Conservation (phyloP, 2,113 vertebrate genomes). For the Octodon degus region DNA sequence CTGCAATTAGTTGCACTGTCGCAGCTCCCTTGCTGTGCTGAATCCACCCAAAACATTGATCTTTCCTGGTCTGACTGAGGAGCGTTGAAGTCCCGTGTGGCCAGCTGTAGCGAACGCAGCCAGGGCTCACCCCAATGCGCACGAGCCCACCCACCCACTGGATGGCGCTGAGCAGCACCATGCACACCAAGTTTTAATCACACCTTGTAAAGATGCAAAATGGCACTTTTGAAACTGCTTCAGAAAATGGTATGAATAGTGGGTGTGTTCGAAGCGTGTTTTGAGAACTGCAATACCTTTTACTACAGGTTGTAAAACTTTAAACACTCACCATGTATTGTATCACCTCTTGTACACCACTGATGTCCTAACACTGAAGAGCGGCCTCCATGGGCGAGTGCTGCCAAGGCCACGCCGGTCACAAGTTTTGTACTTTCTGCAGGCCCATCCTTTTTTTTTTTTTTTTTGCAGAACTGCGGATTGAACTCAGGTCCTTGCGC, state of each 20-base stretch:
- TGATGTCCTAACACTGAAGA: neutral
- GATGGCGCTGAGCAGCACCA: neutral
- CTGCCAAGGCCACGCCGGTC: neutral
- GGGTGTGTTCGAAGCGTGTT: neutral
- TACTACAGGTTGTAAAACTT: neutral
- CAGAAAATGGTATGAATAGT: neutral
- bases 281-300: neutral
- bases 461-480: too few species aligned
- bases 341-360: neutral
- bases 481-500: too few species aligned
- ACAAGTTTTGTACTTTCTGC: neutral
- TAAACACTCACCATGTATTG: neutral
- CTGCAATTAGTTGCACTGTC: neutral
- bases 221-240: neutral
- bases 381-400: neutral
- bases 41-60: neutral
- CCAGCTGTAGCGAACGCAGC: fast-evolving
- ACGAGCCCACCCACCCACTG: neutral
- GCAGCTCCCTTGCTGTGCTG: neutral
- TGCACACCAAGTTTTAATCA: neutral
- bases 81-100: neutral
- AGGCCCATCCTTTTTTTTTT: too few species aligned
- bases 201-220: neutral
- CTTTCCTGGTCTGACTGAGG: neutral
- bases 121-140: too few species aligned